phyloP scores from a whole-genome alignment of 2,797 vertebrate genomes.

The Geotrypetes seraphini region DNA sequence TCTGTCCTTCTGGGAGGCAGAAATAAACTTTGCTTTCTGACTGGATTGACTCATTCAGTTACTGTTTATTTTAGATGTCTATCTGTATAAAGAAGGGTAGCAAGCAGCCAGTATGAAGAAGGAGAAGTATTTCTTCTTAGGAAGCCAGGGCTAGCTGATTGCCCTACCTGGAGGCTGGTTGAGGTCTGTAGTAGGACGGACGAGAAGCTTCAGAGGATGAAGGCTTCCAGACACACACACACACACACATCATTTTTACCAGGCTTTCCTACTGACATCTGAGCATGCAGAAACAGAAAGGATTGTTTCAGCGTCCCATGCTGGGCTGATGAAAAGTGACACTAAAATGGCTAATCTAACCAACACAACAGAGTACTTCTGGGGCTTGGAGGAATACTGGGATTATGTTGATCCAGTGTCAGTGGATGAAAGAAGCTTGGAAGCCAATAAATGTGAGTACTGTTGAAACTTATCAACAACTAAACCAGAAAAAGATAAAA shows the following conservation, averaged over 20 bases:
- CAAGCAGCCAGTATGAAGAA: background rate
- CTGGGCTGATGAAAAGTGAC: slow-evolving; percentile 9
- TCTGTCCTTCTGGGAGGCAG: no score
- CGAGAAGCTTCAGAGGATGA: no score
- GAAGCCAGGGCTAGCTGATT: no score
- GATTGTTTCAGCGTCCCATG: slow-evolving; percentile 8
- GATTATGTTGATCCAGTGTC: slow-evolving; percentile 74
- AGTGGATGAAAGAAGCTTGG: slow-evolving; percentile 76
- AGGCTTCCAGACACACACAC: slow-evolving; percentile 4
- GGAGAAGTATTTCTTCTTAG: no score
- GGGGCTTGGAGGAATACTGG: slow-evolving; percentile 75
- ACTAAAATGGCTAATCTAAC: slow-evolving; percentile 47
- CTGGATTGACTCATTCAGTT: background rate
- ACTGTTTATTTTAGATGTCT: background rate
- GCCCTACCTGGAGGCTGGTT: no score
- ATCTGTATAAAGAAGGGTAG: background rate
- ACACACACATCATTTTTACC: slow-evolving; percentile 10
- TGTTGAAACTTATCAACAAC: no score
- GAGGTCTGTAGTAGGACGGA: no score
- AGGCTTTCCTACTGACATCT: background rate
- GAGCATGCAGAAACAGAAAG: background rate
- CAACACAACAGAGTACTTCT: slow-evolving; percentile 33
- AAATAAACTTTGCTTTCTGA: no score
- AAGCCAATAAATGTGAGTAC: slow-evolving; percentile 81
- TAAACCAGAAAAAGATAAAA: no score